Evolutionary conservation across 2,797 vertebrate genomes (phyloP), one percentile per base, ranked within the genome.

Genomic region (Arremon aurantiirostris): DNA sequence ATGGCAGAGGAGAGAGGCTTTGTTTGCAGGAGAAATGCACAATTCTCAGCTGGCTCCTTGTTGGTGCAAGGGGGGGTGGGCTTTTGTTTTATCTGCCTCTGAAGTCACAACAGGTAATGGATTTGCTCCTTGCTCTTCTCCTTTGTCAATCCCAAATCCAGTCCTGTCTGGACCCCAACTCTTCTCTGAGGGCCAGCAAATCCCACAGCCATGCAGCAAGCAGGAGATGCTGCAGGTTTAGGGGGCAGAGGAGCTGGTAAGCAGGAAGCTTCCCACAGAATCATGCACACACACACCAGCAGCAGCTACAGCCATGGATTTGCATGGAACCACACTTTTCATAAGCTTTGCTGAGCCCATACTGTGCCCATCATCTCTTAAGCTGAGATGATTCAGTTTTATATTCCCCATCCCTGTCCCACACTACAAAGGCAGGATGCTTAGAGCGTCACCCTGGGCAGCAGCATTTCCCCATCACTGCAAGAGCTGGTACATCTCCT

Each of bases 401-500:
- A 34, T 56, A 22, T 69, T 86, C 44, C 9, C 24, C 34, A 49
- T n/a, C 12, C 20, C 15, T 39, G 13, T 55, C 47, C 65, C 59
- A 32, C 2, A 5, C 34, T 83, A 27, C 26, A 53, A 71, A 91
- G 42, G 15, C 72, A 82, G 70, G 53, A 26, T 3, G 6, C 39
- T 47, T 27, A 12, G 64, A 39, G 35, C 11, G 6, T 56, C 68
- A 26, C 1, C 7, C 26, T 9, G 15, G 22, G 44, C 46, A 65
- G 30, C 60, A 73, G 65, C 15, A 9, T 59, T 85, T 83, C 44
- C 39, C 41, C 47, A 44, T 27, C 3, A 0, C 55, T 65, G 47
- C 23, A 69, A 46, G 47, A 64, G 39, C 55, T 0, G 2, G 9
- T n/a, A n/a, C 0, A 0, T 72, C 86, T 68, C 35, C 39, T 49